Percentiles rank a stretch among this genome's conserved stretches.
phyloP scores from a whole-genome alignment of 2,888 invertebrate species.

The Melitaea athalia region DNA sequence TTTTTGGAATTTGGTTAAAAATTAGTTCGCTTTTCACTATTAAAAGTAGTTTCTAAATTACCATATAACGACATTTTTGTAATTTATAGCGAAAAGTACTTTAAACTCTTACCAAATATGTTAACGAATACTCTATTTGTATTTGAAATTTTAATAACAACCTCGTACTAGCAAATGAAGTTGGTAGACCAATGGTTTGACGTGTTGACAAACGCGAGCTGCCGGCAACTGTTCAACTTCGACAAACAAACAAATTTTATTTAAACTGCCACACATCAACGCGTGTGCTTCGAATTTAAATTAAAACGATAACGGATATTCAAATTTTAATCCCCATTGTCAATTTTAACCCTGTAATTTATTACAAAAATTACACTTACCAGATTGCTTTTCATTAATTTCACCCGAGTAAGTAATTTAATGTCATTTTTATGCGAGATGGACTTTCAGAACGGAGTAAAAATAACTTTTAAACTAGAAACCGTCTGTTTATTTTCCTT shows the following conservation, averaged over 20 bases:
- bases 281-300: conserved; percentile 73
- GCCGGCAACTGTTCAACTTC: conserved; percentile 50
- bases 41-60: too few species aligned
- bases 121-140: neutral
- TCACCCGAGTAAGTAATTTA: conserved; percentile 35
- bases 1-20: too few species aligned
- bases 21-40: too few species aligned
- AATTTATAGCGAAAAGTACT: neutral
- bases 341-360: conserved; percentile 28
- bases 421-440: conserved; percentile 37
- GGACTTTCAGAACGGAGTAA: conserved; percentile 32
- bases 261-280: conserved; percentile 70
- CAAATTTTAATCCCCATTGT: conserved; percentile 46
- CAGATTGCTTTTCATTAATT: conserved; percentile 36
- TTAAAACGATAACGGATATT: conserved; percentile 64
- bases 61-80: too few species aligned
- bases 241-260: conserved; percentile 69
- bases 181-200: conserved; percentile 49
- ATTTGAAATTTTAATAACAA: conserved; percentile 5
- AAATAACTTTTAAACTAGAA: conserved; percentile 39
- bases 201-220: conserved; percentile 61
- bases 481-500: conserved; percentile 34
- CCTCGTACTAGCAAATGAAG: conserved; percentile 37
- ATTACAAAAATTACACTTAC: conserved; percentile 27
- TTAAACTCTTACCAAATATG: neutral